Conservation (phyloP, 2,113 vertebrate species). For the Ia io region DNA sequence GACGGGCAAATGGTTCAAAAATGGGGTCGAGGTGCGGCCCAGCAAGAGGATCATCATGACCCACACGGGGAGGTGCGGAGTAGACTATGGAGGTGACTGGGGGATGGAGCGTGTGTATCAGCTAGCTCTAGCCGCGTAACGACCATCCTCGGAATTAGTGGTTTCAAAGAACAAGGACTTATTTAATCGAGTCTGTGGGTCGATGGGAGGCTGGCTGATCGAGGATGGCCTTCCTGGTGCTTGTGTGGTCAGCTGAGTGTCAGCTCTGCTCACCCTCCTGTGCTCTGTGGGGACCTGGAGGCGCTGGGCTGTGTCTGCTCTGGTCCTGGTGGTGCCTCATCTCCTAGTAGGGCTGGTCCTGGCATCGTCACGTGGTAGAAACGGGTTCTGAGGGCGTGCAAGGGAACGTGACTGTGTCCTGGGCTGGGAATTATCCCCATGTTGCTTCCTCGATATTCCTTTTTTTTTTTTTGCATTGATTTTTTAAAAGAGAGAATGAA, state of each 20-base stretch:
- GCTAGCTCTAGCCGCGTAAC: not conserved
- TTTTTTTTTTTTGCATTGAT: too few relatives aligned
- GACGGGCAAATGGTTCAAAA: conserved; percentile 93
- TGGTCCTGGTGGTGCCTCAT: not conserved
- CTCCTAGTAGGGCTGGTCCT: not conserved
- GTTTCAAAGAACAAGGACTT: not conserved
- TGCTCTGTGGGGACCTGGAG: not conserved
- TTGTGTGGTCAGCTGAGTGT: not conserved
- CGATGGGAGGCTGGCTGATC: not conserved
- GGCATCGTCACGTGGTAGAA: accelerated
- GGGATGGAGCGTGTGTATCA: too few relatives aligned
- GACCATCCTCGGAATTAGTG: not conserved
- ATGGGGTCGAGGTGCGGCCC: conserved; percentile 89
- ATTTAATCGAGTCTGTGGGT: not conserved
- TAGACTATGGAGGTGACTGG: accelerated
- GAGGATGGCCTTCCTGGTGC: not conserved
- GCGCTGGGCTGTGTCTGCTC: not conserved
- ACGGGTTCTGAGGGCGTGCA: not conserved
- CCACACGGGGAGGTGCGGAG: conserved; percentile 87
- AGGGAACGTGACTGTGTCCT: not conserved
- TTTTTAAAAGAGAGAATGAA: too few relatives aligned
- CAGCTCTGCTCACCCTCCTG: not conserved
- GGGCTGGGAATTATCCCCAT: not conserved
- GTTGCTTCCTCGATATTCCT: not conserved
- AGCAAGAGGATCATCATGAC: conserved; percentile 87